A percentile compares a stretch with the other conserved stretches of the same genome.
Conservation (phyloP, 2,797 vertebrate genomes). For the Alauda arvensis region DNA sequence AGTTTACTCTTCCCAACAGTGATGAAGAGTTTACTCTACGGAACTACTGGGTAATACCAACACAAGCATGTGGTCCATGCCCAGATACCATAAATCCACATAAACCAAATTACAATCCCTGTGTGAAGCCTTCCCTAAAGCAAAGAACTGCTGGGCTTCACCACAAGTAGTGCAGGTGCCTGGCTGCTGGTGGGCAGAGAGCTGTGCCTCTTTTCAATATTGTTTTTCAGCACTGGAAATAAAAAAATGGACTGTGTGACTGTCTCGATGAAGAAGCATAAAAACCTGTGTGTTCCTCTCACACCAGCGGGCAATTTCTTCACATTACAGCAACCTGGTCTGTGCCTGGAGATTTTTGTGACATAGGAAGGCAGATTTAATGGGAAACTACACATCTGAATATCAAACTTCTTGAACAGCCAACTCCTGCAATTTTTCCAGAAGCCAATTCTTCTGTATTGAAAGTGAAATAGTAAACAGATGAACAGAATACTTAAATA, state of each 20-base stretch:
- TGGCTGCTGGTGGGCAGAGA: not conserved
- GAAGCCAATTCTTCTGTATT: not conserved
- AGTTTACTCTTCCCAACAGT: not conserved
- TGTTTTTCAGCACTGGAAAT: not conserved
- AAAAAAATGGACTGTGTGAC: not conserved
- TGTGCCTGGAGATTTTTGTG: not conserved
- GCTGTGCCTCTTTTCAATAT: not conserved
- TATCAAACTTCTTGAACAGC: not conserved
- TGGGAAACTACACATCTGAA: not conserved
- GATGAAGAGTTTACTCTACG: not conserved
- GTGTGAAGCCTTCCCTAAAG: not conserved
- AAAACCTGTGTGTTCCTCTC: not conserved
- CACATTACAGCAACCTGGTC: not conserved
- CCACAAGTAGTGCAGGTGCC: not conserved
- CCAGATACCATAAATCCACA: not conserved
- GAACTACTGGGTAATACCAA: not conserved
- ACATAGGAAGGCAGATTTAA: not conserved
- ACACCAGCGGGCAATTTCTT: rapidly evolving
- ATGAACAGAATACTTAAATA: not conserved
- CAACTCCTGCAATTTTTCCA: not conserved
- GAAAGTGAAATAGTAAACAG: not conserved
- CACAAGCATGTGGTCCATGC: not conserved
- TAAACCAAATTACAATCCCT: not conserved
- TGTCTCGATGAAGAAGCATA: not conserved
- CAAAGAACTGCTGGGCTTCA: not conserved